Conservation (phyloP, 2,888 invertebrate genomes). For the Drosophila helvetica region DNA sequence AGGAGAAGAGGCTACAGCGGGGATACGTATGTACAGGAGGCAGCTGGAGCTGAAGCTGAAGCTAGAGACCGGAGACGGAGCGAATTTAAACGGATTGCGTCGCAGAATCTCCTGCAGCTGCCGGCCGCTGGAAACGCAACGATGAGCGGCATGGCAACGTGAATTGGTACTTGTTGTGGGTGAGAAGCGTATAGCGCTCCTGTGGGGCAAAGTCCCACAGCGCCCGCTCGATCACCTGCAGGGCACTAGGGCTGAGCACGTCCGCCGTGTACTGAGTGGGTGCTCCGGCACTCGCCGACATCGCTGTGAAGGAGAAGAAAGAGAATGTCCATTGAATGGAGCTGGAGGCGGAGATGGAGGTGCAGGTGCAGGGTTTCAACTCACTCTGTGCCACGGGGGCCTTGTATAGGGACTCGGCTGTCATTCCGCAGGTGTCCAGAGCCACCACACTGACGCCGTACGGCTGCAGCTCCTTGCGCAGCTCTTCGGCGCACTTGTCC, state of each 20-base stretch:
- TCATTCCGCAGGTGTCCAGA: constrained; percentile 89
- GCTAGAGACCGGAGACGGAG: background rate
- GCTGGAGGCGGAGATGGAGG: too few species aligned
- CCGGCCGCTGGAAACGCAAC: constrained; percentile 75
- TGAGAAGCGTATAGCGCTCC: constrained; percentile 84
- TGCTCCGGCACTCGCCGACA: constrained; percentile 85
- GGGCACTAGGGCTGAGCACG: constrained; percentile 86
- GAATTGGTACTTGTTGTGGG: constrained; percentile 83
- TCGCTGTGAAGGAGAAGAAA: constrained; percentile 51
- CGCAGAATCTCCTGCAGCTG: constrained; percentile 35
- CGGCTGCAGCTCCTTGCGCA: constrained; percentile 88
- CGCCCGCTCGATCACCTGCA: constrained; percentile 87
- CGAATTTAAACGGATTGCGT: constrained; percentile 69
- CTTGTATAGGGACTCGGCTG: constrained; percentile 87
- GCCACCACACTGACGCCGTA: constrained; percentile 90
- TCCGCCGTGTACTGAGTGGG: constrained; percentile 88
- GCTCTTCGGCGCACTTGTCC: constrained; percentile 90
- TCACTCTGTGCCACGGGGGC: constrained; percentile 86
- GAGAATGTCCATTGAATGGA: background rate
- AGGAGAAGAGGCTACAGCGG: background rate
- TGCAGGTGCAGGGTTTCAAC: constrained; percentile 52
- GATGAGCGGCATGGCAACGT: constrained; percentile 84
- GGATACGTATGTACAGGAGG: constrained; percentile 43
- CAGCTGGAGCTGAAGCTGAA: background rate
- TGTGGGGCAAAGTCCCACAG: constrained; percentile 86